Percentiles rank a stretch among this genome's conserved stretches.
Conservation (phyloP, 2,113 vertebrate genomes). For the Turdus rufiventris region DNA sequence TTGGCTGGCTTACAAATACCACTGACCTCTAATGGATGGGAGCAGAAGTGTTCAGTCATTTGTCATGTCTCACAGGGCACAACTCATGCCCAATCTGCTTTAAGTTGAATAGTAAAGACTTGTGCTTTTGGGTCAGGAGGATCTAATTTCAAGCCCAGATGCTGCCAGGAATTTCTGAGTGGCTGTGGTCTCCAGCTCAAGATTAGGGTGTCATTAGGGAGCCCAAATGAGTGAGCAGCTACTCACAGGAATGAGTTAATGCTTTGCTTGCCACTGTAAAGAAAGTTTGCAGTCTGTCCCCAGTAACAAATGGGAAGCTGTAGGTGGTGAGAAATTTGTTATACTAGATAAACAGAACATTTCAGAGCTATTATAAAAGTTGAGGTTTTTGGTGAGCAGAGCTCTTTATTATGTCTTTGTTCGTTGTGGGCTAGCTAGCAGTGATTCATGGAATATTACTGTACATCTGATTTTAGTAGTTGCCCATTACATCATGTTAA, state of each 20-base stretch:
- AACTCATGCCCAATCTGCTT: background rate
- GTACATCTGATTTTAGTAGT: constrained; percentile 65
- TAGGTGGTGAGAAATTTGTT: constrained; percentile 57
- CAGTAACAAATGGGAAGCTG: constrained; percentile 18
- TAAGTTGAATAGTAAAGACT: background rate
- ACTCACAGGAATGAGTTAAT: background rate
- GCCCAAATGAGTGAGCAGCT: background rate
- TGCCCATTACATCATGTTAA: constrained; percentile 72
- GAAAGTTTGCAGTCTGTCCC: constrained; percentile 11
- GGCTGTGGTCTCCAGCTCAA: background rate
- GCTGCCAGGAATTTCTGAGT: constrained; percentile 42
- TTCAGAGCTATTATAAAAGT: constrained; percentile 51
- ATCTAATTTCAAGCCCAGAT: constrained; percentile 21
- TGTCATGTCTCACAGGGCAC: constrained; percentile 42
- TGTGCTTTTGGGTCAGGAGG: constrained; percentile 4
- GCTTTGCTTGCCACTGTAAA: background rate
- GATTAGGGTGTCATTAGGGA: background rate
- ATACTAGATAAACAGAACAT: background rate
- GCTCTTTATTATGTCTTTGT: constrained; percentile 58
- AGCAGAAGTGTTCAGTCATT: constrained; percentile 48
- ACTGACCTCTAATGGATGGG: constrained; percentile 60
- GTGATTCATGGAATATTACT: constrained; percentile 74
- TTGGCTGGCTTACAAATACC: constrained; percentile 58
- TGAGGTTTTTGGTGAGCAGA: constrained; percentile 37
- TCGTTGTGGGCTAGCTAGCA: constrained; percentile 42